Evolutionary conservation across 1,140 invertebrate species (phyloP), one percentile per base, ranked within the genome.

Genomic region (Anoplolepis gracilipes): DNA sequence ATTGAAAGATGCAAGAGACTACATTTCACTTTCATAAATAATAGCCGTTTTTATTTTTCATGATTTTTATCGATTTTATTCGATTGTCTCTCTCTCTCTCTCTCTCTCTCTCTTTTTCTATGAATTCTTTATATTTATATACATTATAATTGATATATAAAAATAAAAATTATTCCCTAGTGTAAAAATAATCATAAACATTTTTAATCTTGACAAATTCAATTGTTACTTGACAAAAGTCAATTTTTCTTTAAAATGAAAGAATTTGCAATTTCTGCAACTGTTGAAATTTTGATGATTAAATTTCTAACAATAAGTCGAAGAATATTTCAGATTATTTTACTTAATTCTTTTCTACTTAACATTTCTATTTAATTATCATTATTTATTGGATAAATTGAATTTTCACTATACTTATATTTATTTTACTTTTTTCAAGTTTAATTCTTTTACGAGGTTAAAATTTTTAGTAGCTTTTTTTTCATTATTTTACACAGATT

Each of bases 1-100:
- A 61, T 73, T 55, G 22, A 75, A 77, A 84, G 81, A 84, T 55
- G 10, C 57, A 33, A 28, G 59, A 62, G 28, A 42, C 25, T 33
- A 10, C 30, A 64, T 62, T 64, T 77, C 59, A 39, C 11, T 30
- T 76, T 36, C 28, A 49, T 16, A 46, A 11, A 49, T 49, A 76
- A 13, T n/a, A 3, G 36, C 33, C 42, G 1, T 33, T 81, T 7
- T 72, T 33, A 4, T 55, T 46, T 72, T 39, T 59, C 11, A 3
- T 42, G 19, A 16, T 42, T n/a, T 42, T 39, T 72, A 30, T 36
- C 33, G 2, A 36, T 36, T 36, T n/a, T n/a, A n/a, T n/a, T 49
- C 13, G 6, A 36, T 28, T 33, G 7, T 42, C 19, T 42, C 5
- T 28, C 11, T 57, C 19, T 46, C 36, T n/a, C 7, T 42, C 39